A percentile compares a stretch with the other conserved stretches of the same genome.
Evolutionary conservation across 2,888 invertebrate species (phyloP).

Genomic region (Monoplex corrugatus): DNA sequence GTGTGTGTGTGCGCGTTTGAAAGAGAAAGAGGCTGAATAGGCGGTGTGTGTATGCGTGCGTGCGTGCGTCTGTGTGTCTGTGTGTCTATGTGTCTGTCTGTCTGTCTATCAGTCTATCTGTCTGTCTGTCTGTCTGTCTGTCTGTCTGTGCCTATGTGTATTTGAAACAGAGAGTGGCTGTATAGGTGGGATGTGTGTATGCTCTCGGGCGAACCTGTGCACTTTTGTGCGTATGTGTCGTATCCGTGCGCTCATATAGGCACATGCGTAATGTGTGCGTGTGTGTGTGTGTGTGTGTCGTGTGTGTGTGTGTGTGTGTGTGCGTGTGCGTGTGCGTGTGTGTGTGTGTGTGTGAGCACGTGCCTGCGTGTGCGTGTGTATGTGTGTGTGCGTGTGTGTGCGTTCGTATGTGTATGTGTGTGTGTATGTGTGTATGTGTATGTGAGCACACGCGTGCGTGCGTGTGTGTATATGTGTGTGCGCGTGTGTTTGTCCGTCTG

Average conservation of each 20-base stretch:
- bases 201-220: background rate
- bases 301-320: background rate
- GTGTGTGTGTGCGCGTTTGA: constrained; percentile 6
- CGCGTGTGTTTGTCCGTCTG: too few relatives aligned
- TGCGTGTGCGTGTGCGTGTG: background rate
- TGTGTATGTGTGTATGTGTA: background rate
- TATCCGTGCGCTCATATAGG: too few relatives aligned
- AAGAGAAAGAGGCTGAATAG: too few relatives aligned
- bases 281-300: too few relatives aligned
- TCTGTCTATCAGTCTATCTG: too few relatives aligned
- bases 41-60: constrained; percentile 1
- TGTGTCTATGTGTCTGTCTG: background rate
- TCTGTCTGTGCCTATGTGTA: background rate
- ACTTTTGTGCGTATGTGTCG: background rate
- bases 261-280: too few relatives aligned
- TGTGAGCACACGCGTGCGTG: background rate
- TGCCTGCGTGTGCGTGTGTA: too few relatives aligned
- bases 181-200: background rate
- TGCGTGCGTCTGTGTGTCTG: background rate
- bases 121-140: too few relatives aligned
- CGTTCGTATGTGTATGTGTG: background rate
- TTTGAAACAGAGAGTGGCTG: background rate
- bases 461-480: too few relatives aligned
- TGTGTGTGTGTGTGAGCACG: too few relatives aligned
- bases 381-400: background rate